These are phyloP conservation scores for Sakesphorus luctuosus DNA, from an alignment of 2,113 vertebrate genomes.

Conservation along the genomic window DNA sequence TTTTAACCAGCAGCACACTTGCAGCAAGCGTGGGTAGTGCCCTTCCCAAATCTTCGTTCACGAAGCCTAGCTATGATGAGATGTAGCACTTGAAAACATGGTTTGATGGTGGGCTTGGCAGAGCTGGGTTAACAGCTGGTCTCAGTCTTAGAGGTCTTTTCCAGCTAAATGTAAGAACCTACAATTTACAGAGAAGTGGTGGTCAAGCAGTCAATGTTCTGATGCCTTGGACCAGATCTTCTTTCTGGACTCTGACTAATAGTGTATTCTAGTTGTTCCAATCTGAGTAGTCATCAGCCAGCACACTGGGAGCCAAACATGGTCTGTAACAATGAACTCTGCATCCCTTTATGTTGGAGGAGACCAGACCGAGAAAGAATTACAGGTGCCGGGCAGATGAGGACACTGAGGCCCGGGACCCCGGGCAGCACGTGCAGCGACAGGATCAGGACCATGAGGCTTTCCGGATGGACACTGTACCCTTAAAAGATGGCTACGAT, in stretches of 20 bases:
- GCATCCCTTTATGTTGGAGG: too few species aligned
- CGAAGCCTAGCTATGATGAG: too few species aligned
- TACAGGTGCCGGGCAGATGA: too few species aligned
- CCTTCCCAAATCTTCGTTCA: too few species aligned
- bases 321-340: fast-evolving
- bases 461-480: too few species aligned
- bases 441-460: too few species aligned
- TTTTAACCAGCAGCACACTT: too few species aligned
- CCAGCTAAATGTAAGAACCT: neutral
- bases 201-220: neutral
- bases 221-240: neutral
- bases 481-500: too few species aligned
- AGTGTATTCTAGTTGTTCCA: neutral
- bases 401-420: too few species aligned
- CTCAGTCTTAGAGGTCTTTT: neutral
- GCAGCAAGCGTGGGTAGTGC: too few species aligned
- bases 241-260: fast-evolving
- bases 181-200: neutral
- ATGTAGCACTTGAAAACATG: fast-evolving
- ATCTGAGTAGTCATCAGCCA: fast-evolving
- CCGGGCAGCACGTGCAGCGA: too few species aligned
- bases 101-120: neutral
- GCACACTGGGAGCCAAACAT: neutral
- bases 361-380: too few species aligned
- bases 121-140: neutral